Evolutionary conservation across 2,797 vertebrate species (phyloP).

Genomic region (Enteromius afrohamiltoni): DNA sequence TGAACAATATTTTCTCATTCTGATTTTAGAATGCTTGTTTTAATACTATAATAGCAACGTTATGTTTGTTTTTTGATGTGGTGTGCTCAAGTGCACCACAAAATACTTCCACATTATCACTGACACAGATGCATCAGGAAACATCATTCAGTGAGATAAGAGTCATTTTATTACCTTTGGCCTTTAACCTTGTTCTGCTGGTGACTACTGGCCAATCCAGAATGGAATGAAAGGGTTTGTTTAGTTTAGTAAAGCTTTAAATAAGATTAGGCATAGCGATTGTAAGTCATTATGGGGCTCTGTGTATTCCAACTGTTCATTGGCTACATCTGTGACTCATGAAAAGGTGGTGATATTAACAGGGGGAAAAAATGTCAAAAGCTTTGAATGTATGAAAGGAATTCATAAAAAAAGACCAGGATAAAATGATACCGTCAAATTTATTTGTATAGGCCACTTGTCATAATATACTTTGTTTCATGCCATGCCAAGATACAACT

Average conservation of each 20-base stretch:
- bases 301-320: conserved; percentile 30
- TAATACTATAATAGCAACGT: neutral
- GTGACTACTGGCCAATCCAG: conserved; percentile 48
- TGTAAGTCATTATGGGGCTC: conserved; percentile 27
- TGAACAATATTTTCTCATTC: neutral
- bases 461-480: neutral
- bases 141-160: conserved; percentile 43
- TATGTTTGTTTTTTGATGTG: conserved; percentile 1
- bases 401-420: neutral
- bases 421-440: neutral
- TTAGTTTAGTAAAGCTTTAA: conserved; percentile 58
- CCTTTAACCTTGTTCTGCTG: conserved; percentile 53
- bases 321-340: conserved; percentile 1
- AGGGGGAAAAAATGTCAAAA: neutral
- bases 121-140: conserved; percentile 20
- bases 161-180: conserved; percentile 57
- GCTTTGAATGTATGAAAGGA: neutral
- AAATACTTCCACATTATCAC: conserved; percentile 40
- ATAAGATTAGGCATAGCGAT: conserved; percentile 54
- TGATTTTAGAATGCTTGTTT: neutral
- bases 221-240: conserved; percentile 55
- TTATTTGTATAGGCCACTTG: neutral
- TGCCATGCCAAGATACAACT: neutral
- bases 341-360: neutral
- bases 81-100: conserved; percentile 29